phyloP scores from a whole-genome alignment of 2,113 vertebrate species.

The Hassar affinis region DNA sequence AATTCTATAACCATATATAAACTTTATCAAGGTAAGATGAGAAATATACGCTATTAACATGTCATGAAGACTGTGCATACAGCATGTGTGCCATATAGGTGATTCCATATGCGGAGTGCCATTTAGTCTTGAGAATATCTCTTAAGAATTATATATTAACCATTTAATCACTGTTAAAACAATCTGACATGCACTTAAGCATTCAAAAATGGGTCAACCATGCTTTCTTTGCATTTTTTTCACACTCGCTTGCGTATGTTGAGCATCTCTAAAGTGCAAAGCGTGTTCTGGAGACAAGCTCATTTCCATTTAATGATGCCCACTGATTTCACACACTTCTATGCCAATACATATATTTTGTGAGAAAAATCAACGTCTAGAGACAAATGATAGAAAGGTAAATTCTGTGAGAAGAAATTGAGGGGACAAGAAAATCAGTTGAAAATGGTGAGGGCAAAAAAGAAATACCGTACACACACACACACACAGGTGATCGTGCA shows the following conservation, averaged over 20 bases:
- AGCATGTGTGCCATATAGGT: not conserved
- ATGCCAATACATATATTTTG: not conserved
- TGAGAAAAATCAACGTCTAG: no score
- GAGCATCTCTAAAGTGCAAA: not conserved
- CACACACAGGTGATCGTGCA: not conserved
- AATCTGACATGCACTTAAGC: not conserved
- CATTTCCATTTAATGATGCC: not conserved
- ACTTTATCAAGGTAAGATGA: constrained; percentile 54
- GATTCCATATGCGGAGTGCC: not conserved
- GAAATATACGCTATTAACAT: not conserved
- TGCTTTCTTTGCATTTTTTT: not conserved
- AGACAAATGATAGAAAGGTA: not conserved
- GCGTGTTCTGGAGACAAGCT: not conserved
- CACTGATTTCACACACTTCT: not conserved
- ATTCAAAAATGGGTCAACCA: not conserved
- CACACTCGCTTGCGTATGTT: not conserved
- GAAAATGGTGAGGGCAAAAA: not conserved
- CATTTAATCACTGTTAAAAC: not conserved
- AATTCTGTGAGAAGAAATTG: not conserved
- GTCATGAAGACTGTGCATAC: not conserved
- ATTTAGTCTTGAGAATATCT: not conserved
- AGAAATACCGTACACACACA: not conserved
- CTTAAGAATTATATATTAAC: not conserved
- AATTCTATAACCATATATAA: accelerated
- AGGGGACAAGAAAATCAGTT: not conserved